Base-by-base conservation (phyloP, 2,888 invertebrate species). In the Gerosis bhagava region DNA sequence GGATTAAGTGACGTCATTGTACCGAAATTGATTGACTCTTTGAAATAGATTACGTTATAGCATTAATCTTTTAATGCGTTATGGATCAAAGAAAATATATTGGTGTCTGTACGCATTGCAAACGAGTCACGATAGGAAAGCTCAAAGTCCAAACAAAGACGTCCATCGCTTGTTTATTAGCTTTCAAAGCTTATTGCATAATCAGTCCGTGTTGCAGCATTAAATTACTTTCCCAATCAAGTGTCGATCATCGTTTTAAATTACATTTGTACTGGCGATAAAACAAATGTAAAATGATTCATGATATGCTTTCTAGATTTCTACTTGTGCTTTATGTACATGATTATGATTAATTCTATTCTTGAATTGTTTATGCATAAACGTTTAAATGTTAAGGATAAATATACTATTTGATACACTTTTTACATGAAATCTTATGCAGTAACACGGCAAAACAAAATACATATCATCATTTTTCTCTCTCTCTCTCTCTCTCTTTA, bases 221-320 rank as follows among this genome's bases (percentile, higher is more conserved):
- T 37, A 45, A 45, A 45, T 45, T 45, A 45, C 45, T 45, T 45
- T 45, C 45, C 45, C 45, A 45, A 45, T 45, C 31, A 45, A 45
- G 45, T 45, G 45, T 45, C 45, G 45, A 45, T 45, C 45, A 45
- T 37, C 25, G 42, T 12, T 39, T 37, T 39, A 45, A 45, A 45
- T 45, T 45, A 45, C 45, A 39, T 39, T 22, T 29, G 22, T 11
- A 11, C 28, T 15, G 28, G 26, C 42, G 26, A 37, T 25, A 31
- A 37, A 39, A 45, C 31, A 32, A 45, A 37, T 37, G 37, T 37
- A 8, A 16, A 29, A 29, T 44, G 22, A 8, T 12, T 16, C 29
- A 7, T 32, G 37, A 45, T 39, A 45, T 31, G 36, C 45, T 32
- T 25, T 31, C 12, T 31, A 28, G 6, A 10, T 32, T 19, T 19